A percentile compares a stretch with the other conserved stretches of the same genome.
These are phyloP conservation scores for Tribolium freemani DNA, from an alignment of 2,888 invertebrate genomes.

Conservation along the genomic window DNA sequence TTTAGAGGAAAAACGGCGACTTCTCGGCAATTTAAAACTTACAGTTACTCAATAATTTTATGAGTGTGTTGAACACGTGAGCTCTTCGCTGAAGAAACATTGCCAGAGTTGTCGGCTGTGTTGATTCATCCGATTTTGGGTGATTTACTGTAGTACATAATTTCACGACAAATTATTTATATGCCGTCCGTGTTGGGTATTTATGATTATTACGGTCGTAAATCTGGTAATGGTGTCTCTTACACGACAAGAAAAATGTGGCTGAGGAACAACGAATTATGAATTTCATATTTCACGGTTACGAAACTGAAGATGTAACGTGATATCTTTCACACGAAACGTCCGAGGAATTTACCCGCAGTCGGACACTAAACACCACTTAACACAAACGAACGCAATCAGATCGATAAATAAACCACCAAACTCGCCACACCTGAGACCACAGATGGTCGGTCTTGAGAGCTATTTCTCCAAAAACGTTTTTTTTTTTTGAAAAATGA, in stretches of 20 bases:
- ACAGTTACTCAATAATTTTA: slow-evolving; percentile 35
- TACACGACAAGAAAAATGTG: neutral
- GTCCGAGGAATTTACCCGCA: neutral
- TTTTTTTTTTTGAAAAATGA: no score
- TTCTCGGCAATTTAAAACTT: slow-evolving; percentile 24
- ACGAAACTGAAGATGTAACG: neutral
- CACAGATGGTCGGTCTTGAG: no score
- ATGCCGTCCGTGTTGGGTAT: neutral
- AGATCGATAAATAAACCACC: neutral
- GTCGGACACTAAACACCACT: neutral
- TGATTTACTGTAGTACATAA: neutral
- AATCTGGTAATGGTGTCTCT: neutral
- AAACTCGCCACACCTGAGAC: neutral
- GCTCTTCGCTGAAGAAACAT: slow-evolving; percentile 19
- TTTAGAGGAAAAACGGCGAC: slow-evolving; percentile 17
- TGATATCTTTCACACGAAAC: neutral
- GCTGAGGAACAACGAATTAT: neutral
- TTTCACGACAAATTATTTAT: neutral
- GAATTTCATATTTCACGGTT: neutral
- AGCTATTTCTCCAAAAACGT: no score
- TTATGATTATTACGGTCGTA: neutral
- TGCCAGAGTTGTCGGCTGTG: neutral
- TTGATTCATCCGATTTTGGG: neutral
- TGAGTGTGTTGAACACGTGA: slow-evolving; percentile 23
- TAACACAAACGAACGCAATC: neutral